Conservation (phyloP, 2,888 invertebrate species). For the Chloroclystis v-ata region DNA sequence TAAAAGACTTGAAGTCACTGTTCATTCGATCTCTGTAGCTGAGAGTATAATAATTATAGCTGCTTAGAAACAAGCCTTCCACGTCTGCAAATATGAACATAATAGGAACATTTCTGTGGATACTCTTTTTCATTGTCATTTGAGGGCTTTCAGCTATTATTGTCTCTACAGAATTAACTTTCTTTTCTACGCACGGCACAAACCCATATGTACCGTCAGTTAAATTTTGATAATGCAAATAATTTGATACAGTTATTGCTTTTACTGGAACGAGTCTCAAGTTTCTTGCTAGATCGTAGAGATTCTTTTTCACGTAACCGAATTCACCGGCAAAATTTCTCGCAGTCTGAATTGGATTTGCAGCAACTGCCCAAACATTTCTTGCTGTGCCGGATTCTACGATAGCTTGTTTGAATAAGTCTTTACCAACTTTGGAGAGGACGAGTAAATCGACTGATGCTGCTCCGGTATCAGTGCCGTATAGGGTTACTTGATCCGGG, state of each 20-base stretch:
- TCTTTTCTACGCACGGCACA: constrained; percentile 40
- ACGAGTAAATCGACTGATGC: constrained; percentile 39
- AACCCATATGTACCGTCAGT: constrained; percentile 41
- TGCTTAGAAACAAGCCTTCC: constrained; percentile 37
- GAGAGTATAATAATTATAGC: constrained; percentile 32
- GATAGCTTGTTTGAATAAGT: constrained; percentile 40
- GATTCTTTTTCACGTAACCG: constrained; percentile 7
- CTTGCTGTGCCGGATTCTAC: constrained; percentile 36
- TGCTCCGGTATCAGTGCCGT: constrained; percentile 49
- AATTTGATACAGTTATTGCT: constrained; percentile 27
- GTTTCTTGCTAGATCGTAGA: constrained; percentile 22
- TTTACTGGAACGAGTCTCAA: constrained; percentile 29
- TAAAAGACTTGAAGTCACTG: constrained; percentile 33
- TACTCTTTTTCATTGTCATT: constrained; percentile 25
- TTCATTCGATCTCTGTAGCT: constrained; percentile 38
- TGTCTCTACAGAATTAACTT: constrained; percentile 19
- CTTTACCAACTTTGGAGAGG: constrained; percentile 35
- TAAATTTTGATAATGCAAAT: constrained; percentile 33
- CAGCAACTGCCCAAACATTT: constrained; percentile 34
- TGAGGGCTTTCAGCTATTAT: constrained; percentile 31
- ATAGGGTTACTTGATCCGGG: constrained; percentile 40
- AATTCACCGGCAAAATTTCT: constrained; percentile 21
- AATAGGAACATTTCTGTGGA: constrained; percentile 33
- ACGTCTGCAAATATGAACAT: constrained; percentile 35
- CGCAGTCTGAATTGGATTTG: constrained; percentile 34